Percentiles rank a stretch among this genome's conserved stretches.
These are phyloP conservation scores for Chloebia gouldiae DNA, from an alignment of 2,113 vertebrate genomes.

Conservation along the genomic window DNA sequence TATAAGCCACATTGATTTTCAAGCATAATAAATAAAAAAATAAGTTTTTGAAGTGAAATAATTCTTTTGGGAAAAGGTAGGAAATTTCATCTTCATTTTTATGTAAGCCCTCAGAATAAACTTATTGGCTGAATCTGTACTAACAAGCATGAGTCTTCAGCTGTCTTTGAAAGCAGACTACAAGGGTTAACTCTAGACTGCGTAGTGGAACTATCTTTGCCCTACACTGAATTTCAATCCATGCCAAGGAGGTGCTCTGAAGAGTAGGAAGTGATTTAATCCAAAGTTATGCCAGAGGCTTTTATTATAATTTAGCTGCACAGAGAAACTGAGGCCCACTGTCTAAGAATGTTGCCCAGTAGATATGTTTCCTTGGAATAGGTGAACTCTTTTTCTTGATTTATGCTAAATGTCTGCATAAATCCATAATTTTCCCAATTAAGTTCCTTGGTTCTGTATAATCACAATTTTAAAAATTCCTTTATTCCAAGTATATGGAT, in stretches of 20 bases:
- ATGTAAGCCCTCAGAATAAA: neutral
- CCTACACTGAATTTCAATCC: neutral
- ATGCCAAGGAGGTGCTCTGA: neutral
- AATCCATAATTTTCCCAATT: neutral
- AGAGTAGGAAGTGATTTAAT: neutral
- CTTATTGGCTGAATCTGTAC: neutral
- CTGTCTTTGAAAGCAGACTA: neutral
- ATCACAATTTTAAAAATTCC: neutral
- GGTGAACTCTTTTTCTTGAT: neutral
- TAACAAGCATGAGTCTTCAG: neutral
- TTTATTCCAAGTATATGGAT: neutral
- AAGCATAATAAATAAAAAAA: neutral
- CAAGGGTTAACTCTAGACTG: neutral
- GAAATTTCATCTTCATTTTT: neutral
- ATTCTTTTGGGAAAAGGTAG: neutral
- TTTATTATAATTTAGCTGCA: neutral
- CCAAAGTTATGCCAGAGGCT: neutral
- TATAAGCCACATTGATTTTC: neutral
- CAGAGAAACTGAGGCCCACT: neutral
- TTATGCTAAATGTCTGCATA: neutral
- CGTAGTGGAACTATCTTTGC: neutral
- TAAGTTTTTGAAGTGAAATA: neutral
- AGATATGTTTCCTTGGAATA: neutral
- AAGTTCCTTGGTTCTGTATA: neutral
- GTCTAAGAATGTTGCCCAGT: neutral